These are phyloP conservation scores for Oceanites oceanicus DNA, from an alignment of 2,113 vertebrate genomes.

Conservation along the genomic window DNA sequence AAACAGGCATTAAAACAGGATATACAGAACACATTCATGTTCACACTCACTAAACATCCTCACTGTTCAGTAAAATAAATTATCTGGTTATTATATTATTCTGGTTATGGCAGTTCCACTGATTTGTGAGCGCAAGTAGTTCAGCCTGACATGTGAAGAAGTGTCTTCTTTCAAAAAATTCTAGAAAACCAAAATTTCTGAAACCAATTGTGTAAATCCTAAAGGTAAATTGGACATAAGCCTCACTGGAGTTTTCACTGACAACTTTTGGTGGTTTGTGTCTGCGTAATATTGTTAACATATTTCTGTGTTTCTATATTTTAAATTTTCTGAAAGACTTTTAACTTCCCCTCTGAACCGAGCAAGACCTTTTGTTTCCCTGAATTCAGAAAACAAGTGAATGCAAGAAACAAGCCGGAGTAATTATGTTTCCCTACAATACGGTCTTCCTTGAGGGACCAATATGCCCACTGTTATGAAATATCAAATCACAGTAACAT, in stretches of 20 bases:
- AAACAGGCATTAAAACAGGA: background rate
- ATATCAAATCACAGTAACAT: constrained; percentile 25
- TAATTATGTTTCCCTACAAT: constrained; percentile 22
- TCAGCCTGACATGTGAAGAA: background rate
- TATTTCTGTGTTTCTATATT: background rate
- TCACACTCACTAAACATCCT: background rate
- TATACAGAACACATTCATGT: background rate
- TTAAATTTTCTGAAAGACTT: background rate
- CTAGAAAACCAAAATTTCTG: background rate
- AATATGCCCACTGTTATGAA: constrained; percentile 2
- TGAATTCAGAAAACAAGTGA: background rate
- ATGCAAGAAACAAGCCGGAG: background rate
- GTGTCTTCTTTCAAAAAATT: background rate
- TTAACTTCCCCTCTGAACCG: background rate
- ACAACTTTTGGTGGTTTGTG: background rate
- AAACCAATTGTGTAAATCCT: background rate
- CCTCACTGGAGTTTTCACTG: background rate
- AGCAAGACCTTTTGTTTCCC: background rate
- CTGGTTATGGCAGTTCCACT: background rate
- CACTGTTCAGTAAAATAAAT: background rate
- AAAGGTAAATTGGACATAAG: background rate
- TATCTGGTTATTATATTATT: too few species aligned
- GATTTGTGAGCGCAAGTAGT: background rate
- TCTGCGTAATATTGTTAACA: background rate
- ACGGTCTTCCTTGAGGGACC: background rate